A percentile compares a stretch with the other conserved stretches of the same genome.
Conservation (phyloP, 2,113 vertebrate species). For the Oreocharis arfaki region DNA sequence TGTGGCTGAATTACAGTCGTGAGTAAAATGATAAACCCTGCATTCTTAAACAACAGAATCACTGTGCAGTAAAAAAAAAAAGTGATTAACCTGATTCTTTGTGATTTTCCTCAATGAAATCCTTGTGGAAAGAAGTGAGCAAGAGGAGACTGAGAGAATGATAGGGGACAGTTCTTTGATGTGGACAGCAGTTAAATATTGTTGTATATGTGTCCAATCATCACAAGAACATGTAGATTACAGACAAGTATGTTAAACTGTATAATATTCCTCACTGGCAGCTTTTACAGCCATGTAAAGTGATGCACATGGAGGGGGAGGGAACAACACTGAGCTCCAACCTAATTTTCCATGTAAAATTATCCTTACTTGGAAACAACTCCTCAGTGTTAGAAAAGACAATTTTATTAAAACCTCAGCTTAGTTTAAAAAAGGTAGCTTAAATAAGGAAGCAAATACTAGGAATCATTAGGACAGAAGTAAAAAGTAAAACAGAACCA, state of each 20-base stretch:
- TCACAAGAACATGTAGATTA: neutral
- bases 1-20: neutral
- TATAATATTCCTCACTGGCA: neutral
- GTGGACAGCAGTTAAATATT: neutral
- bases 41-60: neutral
- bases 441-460: neutral
- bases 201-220: neutral
- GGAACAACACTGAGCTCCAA: neutral
- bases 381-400: neutral
- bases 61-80: neutral
- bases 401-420: neutral
- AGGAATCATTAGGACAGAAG: neutral
- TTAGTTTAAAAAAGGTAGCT: neutral
- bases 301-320: fast-evolving
- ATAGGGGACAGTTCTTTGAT: neutral
- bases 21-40: neutral
- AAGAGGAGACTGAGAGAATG: neutral
- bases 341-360: neutral
- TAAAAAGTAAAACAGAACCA: neutral
- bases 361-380: neutral
- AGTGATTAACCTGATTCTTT: neutral
- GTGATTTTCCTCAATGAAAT: neutral
- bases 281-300: neutral
- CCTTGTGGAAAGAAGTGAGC: neutral
- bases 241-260: neutral